A percentile compares a stretch with the other conserved stretches of the same genome.
Evolutionary conservation across 2,797 vertebrate species (phyloP).

Genomic region (Pipistrellus kuhlii): DNA sequence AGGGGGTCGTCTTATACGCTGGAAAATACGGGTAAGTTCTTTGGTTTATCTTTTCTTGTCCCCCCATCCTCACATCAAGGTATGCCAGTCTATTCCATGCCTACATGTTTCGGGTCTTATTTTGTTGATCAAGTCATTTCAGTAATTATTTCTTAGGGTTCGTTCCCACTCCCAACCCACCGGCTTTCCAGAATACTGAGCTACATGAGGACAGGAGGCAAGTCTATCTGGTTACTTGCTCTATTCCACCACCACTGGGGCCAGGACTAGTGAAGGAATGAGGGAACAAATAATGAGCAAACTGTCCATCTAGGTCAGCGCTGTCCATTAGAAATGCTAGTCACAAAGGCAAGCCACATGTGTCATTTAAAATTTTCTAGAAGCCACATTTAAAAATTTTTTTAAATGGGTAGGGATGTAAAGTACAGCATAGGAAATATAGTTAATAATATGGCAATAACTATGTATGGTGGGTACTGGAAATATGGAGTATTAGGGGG

Average conservation of each 20-base stretch:
- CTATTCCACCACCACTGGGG: not conserved
- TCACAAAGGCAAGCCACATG: not conserved
- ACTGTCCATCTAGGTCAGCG: not conserved
- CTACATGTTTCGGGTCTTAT: no score
- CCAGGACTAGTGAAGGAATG: not conserved
- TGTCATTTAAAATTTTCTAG: not conserved
- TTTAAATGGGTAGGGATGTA: not conserved
- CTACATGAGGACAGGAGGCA: not conserved
- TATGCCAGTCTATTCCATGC: no score
- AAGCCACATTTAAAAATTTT: not conserved
- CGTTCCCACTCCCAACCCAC: not conserved
- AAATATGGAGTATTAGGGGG: not conserved
- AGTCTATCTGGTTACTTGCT: not conserved
- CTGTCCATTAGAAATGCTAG: not conserved
- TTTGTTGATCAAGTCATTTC: no score
- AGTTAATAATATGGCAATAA: not conserved
- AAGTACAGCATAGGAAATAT: not conserved
- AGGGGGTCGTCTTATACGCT: no score
- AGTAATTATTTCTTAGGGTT: not conserved
- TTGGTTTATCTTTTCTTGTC: no score
- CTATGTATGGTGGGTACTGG: not conserved
- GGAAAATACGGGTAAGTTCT: no score
- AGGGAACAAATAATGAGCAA: not conserved
- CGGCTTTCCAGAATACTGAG: not conserved
- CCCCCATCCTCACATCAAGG: no score